Conservation (phyloP, 2,888 invertebrate genomes). For the Folsomia candida region DNA sequence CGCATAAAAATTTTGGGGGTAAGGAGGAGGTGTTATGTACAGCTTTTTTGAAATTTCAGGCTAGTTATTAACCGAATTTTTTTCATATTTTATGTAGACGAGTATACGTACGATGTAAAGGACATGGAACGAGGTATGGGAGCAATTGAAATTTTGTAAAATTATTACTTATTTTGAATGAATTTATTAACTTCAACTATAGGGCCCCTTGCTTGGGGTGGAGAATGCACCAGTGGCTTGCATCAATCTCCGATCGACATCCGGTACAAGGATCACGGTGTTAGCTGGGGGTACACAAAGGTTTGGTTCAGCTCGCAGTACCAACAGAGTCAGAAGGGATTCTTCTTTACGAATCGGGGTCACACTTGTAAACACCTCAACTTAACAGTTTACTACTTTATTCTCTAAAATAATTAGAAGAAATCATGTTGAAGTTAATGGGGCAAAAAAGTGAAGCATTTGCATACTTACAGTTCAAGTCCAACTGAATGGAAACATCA, state of each 20-base stretch:
- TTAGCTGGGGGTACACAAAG: neutral
- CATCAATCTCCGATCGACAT: neutral
- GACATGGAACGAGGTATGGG: neutral
- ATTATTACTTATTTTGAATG: neutral
- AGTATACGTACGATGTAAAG: neutral
- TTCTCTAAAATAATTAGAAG: too few relatives aligned
- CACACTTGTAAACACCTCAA: neutral
- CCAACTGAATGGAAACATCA: neutral
- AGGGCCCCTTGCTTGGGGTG: neutral
- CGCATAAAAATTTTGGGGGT: neutral
- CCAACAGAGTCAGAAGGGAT: neutral
- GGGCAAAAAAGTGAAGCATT: too few relatives aligned
- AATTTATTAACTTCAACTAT: neutral
- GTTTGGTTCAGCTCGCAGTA: neutral
- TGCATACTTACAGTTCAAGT: neutral
- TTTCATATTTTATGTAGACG: neutral
- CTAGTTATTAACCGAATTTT: neutral
- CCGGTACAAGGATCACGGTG: neutral
- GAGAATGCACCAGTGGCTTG: neutral
- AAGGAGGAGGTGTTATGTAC: neutral
- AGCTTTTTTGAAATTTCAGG: too few relatives aligned
- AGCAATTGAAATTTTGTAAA: neutral
- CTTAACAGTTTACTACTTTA: too few relatives aligned
- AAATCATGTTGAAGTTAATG: too few relatives aligned
- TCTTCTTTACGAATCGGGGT: neutral